Conservation (phyloP, 2,888 invertebrate species). For the Drosophila picticornis region DNA sequence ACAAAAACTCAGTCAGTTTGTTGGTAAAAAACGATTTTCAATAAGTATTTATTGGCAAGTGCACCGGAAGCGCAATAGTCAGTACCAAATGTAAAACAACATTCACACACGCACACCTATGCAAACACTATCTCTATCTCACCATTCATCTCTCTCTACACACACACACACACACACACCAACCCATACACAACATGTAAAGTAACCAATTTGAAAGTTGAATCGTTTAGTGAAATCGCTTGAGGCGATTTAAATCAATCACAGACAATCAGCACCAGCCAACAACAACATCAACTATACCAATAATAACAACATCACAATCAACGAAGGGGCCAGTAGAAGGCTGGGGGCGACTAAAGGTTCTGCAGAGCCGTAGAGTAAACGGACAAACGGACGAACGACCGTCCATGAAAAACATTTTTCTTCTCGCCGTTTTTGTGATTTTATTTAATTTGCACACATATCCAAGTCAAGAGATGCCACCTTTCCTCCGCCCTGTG, state of each 20-base stretch:
- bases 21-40: slow-evolving; percentile 43
- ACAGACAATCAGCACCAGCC: slow-evolving; percentile 73
- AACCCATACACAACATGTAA: slow-evolving; percentile 57
- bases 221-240: slow-evolving; percentile 80
- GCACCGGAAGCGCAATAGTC: slow-evolving; percentile 65
- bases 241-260: slow-evolving; percentile 82
- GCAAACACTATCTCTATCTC: background rate
- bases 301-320: slow-evolving; percentile 8
- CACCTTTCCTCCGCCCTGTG: background rate
- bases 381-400: slow-evolving; percentile 20
- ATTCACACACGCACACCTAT: slow-evolving; percentile 5
- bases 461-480: slow-evolving; percentile 52
- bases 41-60: slow-evolving; percentile 16
- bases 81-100: slow-evolving; percentile 49
- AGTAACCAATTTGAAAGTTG: slow-evolving; percentile 74
- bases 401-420: slow-evolving; percentile 48
- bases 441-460: slow-evolving; percentile 79
- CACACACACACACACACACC: slow-evolving; percentile 28
- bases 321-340: background rate
- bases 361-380: slow-evolving; percentile 31
- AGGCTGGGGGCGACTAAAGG: slow-evolving; percentile 1
- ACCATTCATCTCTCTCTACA: background rate
- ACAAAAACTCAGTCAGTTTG: slow-evolving; percentile 24
- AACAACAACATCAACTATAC: slow-evolving; percentile 20
- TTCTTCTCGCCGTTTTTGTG: slow-evolving; percentile 58